Base-by-base conservation (phyloP, 1,140 invertebrate genomes). In the Teleopsis dalmanni region DNA sequence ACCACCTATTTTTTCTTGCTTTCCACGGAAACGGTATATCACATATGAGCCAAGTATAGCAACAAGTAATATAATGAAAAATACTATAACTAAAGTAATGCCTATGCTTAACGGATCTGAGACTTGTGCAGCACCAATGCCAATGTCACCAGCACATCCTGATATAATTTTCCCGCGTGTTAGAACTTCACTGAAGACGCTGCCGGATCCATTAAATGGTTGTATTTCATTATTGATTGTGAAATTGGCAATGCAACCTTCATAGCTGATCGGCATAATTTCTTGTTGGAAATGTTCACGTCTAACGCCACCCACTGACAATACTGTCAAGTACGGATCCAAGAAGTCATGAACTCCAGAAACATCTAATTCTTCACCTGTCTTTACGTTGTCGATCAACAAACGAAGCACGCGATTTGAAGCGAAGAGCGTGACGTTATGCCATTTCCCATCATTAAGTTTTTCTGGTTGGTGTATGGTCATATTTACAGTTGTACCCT, bases 51-150 rank as follows among this genome's bases (percentile, higher is more conserved):
- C 83, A 21, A 91, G 73, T 48, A 95, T 92, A 2, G 89, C 89
- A 7, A 93, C 81, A 16, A 95, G 76, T 9, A 95, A 72, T 37
- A 91, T 87, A 3, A 92, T 82, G 59, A 97, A 95, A 73, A 97
- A 96, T 4, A 95, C 87, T 36, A 96, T 91, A 1, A 97, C 89
- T 19, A 97, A 73, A 2, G 90, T 92, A 27, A 94, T 85, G 25
- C 91, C 91, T 34, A 95, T 90, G 57, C 85, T 90, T 1, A 95
- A 71, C 1, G 90, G 90, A 75, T 92, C 87, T 5, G 89, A 82
- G 1, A 83, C 81, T 47, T 86, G 81, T 1, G 84, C 81, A 6
- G 83, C 79, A 29, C 83, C 85, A 21, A 84, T 79, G 14, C 83
- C 87, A 36, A 84, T 79, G 26, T 81, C 77, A 27, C 81, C 84